phyloP scores from a whole-genome alignment of 2,888 invertebrate species.

The Zaprionus obscuricornis region DNA sequence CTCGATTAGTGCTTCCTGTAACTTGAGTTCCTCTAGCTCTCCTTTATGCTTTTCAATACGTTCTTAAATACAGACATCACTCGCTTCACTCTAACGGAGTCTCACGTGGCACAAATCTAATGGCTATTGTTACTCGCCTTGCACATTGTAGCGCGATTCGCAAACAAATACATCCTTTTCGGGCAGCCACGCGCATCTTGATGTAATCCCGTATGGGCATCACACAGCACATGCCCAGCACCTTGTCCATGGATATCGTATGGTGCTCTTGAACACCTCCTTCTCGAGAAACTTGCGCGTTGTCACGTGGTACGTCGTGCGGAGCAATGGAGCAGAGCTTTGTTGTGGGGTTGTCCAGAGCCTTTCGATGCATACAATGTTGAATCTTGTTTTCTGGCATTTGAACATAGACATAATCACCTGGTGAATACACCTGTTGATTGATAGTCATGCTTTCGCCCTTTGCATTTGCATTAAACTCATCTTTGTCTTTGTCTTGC shows the following conservation, averaged over 20 bases:
- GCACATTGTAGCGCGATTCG: slow-evolving; percentile 96
- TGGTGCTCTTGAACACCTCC: slow-evolving; percentile 98
- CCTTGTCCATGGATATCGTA: slow-evolving; percentile 93
- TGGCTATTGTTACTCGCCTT: no score
- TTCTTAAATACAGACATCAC: slow-evolving; percentile 96
- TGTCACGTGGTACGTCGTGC: slow-evolving; percentile 97
- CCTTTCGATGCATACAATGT: slow-evolving; percentile 94
- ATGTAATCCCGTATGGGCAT: slow-evolving; percentile 98
- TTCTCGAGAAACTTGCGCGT: slow-evolving; percentile 97
- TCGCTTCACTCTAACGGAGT: slow-evolving; percentile 91
- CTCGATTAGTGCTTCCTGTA: slow-evolving; percentile 91
- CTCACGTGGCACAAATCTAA: slow-evolving; percentile 88
- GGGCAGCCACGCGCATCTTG: slow-evolving; percentile 90
- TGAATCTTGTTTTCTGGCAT: slow-evolving; percentile 85
- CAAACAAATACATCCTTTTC: slow-evolving; percentile 98
- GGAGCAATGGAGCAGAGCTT: no score
- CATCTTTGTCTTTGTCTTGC: slow-evolving; percentile 83
- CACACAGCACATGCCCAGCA: slow-evolving; percentile 95
- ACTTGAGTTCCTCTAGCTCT: slow-evolving; percentile 92
- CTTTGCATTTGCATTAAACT: slow-evolving; percentile 81
- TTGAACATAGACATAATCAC: slow-evolving; percentile 96
- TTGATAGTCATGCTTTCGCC: slow-evolving; percentile 89
- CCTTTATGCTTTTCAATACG: slow-evolving; percentile 95
- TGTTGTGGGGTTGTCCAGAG: slow-evolving; percentile 94
- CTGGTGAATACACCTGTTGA: slow-evolving; percentile 90